These are phyloP conservation scores for Cyanoliseus patagonus DNA, from an alignment of 2,113 vertebrate genomes.

Conservation along the genomic window DNA sequence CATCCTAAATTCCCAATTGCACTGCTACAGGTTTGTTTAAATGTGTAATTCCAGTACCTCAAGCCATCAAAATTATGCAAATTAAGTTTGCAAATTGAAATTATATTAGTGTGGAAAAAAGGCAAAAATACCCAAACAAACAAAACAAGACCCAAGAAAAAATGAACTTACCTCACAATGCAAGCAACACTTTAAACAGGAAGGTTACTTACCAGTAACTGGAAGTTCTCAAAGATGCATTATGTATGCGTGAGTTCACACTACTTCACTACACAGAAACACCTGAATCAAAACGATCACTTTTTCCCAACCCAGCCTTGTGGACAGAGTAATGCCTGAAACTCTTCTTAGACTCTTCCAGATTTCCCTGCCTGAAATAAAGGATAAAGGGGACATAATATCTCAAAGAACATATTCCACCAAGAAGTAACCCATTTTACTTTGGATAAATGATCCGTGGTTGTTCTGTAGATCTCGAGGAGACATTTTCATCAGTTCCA, in stretches of 20 bases:
- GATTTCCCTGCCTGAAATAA: not conserved
- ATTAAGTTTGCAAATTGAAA: not conserved
- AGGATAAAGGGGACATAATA: not conserved
- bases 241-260: not conserved
- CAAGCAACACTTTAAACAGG: not conserved
- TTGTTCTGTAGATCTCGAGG: not conserved
- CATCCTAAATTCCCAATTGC: conserved; percentile 78
- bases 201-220: not conserved
- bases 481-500: not conserved
- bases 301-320: not conserved
- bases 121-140: no score
- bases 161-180: not conserved
- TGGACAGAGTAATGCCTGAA: not conserved
- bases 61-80: not conserved
- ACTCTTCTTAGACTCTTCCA: not conserved
- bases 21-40: conserved; percentile 75
- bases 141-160: not conserved
- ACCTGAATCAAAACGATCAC: not conserved
- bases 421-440: not conserved
- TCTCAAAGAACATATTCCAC: not conserved
- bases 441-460: not conserved
- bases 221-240: not conserved
- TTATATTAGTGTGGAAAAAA: not conserved
- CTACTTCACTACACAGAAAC: not conserved
- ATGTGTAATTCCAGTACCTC: not conserved